Conservation (phyloP, 2,113 vertebrate species). For the Ophthalmolycus amberensis region DNA sequence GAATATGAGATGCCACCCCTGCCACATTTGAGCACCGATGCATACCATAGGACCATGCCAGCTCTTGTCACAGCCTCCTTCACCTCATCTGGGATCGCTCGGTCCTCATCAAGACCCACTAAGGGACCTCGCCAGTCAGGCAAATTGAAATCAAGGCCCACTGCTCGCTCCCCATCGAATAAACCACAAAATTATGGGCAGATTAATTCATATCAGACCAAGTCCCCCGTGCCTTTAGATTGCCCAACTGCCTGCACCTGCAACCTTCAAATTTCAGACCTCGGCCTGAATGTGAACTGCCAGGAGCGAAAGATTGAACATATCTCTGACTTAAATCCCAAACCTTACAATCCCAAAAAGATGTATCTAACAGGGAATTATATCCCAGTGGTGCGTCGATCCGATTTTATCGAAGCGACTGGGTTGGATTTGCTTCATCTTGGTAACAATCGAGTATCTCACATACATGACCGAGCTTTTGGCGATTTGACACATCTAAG, state of each 20-base stretch:
- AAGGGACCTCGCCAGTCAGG: slow-evolving; percentile 94
- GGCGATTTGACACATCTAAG: slow-evolving; percentile 91
- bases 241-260: slow-evolving; percentile 96
- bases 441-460: slow-evolving; percentile 94
- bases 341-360: slow-evolving; percentile 98
- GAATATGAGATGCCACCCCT: slow-evolving; percentile 95
- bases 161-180: slow-evolving; percentile 87
- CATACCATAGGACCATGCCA: slow-evolving; percentile 90
- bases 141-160: slow-evolving; percentile 91
- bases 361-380: slow-evolving; percentile 98
- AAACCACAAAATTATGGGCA: slow-evolving; percentile 93
- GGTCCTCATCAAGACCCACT: slow-evolving; percentile 90
- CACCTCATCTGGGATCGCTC: slow-evolving; percentile 92
- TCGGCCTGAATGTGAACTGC: slow-evolving; percentile 98
- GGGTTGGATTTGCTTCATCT: slow-evolving; percentile 96
- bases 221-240: slow-evolving; percentile 98
- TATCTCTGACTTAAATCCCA: slow-evolving; percentile 93
- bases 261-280: slow-evolving; percentile 97
- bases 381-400: slow-evolving; percentile 89
- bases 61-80: slow-evolving; percentile 89
- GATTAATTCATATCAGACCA: slow-evolving; percentile 96
- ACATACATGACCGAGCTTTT: slow-evolving; percentile 92
- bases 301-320: slow-evolving; percentile 96
- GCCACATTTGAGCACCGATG: slow-evolving; percentile 90
- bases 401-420: slow-evolving; percentile 92